Conservation (phyloP, 2,113 vertebrate genomes). For the Hydropotes inermis region DNA sequence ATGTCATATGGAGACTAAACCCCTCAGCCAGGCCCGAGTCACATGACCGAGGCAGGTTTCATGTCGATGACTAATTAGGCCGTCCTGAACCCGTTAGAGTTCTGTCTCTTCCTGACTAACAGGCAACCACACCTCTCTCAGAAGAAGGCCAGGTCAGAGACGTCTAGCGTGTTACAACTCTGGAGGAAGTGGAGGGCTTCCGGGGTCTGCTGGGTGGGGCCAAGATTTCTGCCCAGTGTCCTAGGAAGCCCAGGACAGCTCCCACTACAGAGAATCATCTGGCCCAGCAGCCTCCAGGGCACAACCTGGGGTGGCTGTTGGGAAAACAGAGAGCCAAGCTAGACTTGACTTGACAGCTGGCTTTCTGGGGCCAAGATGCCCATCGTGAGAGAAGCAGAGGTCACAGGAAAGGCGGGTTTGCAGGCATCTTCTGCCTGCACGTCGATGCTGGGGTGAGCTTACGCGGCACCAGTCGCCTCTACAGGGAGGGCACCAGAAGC, state of each 20-base stretch:
- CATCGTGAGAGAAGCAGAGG: neutral
- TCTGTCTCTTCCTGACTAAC: neutral
- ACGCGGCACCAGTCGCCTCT: neutral
- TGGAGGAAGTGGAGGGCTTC: neutral
- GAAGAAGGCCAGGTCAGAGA: neutral
- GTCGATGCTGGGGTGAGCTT: neutral
- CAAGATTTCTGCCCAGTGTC: neutral
- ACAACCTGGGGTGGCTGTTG: neutral
- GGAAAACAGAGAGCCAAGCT: neutral
- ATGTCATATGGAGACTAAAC: neutral
- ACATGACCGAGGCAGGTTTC: neutral
- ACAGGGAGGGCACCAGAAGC: neutral
- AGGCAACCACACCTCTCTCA: neutral
- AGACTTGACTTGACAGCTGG: neutral
- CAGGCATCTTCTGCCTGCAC: rapidly evolving
- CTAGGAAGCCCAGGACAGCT: neutral
- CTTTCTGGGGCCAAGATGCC: neutral
- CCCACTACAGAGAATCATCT: neutral
- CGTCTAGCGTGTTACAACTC: rapidly evolving
- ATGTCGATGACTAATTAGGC: neutral
- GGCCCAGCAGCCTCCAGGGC: neutral
- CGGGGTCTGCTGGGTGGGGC: neutral
- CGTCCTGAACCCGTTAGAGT: neutral
- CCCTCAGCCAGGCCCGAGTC: neutral
- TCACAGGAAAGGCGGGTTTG: neutral